Evolutionary conservation across 2,888 invertebrate species (phyloP).

Genomic region (Adineta ricciae): DNA sequence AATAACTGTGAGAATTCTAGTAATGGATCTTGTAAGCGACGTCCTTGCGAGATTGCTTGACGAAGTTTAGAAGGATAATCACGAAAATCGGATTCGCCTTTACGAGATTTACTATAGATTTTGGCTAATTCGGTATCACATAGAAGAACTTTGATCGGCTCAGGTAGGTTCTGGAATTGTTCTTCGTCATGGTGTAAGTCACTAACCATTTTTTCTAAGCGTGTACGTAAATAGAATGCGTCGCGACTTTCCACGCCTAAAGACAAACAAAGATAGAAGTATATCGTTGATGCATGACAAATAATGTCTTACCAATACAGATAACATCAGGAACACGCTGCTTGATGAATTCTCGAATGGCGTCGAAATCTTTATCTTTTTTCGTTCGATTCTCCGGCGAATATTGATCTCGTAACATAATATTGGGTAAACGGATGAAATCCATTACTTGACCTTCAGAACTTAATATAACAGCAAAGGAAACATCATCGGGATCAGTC

Average conservation of each 20-base stretch:
- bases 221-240: not conserved
- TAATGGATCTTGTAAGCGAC: slow-evolving; percentile 84
- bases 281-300: too few relatives aligned
- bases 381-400: slow-evolving; percentile 60
- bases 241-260: not conserved
- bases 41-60: slow-evolving; percentile 81
- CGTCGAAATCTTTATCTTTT: slow-evolving; percentile 50
- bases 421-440: slow-evolving; percentile 72
- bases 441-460: slow-evolving; percentile 84
- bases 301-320: slow-evolving; percentile 1
- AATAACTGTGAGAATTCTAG: slow-evolving; percentile 90
- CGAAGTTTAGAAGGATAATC: slow-evolving; percentile 81
- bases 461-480: slow-evolving; percentile 75
- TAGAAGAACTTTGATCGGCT: slow-evolving; percentile 77
- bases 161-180: slow-evolving; percentile 51
- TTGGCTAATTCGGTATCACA: slow-evolving; percentile 85
- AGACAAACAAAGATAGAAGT: too few relatives aligned
- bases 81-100: slow-evolving; percentile 64
- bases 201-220: not conserved
- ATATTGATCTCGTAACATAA: slow-evolving; percentile 59
- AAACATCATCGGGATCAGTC: slow-evolving; percentile 54
- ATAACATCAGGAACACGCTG: slow-evolving; percentile 22
- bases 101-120: slow-evolving; percentile 59
- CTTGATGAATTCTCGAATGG: slow-evolving; percentile 27
- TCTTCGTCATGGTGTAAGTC: not conserved